phyloP scores from a whole-genome alignment of 2,797 vertebrate species.

The Helostoma temminkii region DNA sequence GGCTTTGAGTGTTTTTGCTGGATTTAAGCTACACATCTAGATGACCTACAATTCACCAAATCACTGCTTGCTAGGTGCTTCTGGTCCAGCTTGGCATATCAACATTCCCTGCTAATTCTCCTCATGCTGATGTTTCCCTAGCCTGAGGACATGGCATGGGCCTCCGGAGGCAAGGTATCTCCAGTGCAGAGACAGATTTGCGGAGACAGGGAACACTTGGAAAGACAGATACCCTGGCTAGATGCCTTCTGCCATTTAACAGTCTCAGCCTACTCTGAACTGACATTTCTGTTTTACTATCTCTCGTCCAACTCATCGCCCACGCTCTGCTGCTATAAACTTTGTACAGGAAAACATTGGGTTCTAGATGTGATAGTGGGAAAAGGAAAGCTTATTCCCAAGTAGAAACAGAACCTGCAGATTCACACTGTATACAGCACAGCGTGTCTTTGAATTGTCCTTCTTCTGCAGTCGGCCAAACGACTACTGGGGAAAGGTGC shows the following conservation, averaged over 20 bases:
- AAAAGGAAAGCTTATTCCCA: slow-evolving; percentile 27
- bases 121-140: slow-evolving; percentile 55
- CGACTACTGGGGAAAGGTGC: slow-evolving; percentile 37
- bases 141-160: slow-evolving; percentile 74
- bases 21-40: background rate
- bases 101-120: slow-evolving; percentile 32
- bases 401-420: slow-evolving; percentile 37
- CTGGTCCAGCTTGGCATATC: slow-evolving; percentile 15
- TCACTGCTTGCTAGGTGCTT: slow-evolving; percentile 1
- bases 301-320: slow-evolving; percentile 41
- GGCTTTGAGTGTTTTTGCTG: too few relatives aligned
- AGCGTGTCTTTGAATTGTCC: slow-evolving; percentile 62
- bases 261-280: slow-evolving; percentile 81
- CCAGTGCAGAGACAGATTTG: slow-evolving; percentile 87
- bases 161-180: slow-evolving; percentile 88
- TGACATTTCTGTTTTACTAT: slow-evolving; percentile 82
- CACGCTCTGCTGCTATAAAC: slow-evolving; percentile 56
- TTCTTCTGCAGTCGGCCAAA: slow-evolving; percentile 44
- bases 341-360: slow-evolving; percentile 40
- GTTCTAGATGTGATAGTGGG: slow-evolving; percentile 30
- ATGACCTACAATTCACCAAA: background rate
- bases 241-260: slow-evolving; percentile 92
- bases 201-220: slow-evolving; percentile 90
- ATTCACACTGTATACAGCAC: slow-evolving; percentile 20
- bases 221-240: slow-evolving; percentile 86